Evolutionary conservation across 2,113 vertebrate species (phyloP), one percentile per base, ranked within the genome.

Genomic region (Otocyon megalotis): DNA sequence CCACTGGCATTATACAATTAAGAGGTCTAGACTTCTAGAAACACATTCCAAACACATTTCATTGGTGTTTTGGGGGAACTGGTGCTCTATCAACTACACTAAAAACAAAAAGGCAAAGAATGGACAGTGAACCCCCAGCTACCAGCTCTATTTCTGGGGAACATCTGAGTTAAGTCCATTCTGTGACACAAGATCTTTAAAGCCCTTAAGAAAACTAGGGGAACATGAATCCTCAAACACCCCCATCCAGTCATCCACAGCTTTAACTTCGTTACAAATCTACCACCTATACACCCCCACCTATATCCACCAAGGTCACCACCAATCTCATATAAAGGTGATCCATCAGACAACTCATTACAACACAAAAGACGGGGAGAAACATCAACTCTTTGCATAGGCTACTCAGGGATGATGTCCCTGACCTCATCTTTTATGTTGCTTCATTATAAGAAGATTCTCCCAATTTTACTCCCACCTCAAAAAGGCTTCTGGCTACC

Each of bases 101-200:
- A 81, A 91, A 90, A 94, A 88, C 67, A 77, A 77, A 95, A 96
- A 80, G 32, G 32, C 82, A 90, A 63, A 95, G 85, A 82, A 54
- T 19, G n/a, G 35, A 93, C 24, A 28, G 6, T 4, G 43, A 8
- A 56, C 11, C 28, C 50, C 88, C 56, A 65, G 81, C 22, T 54
- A 62, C n/a, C 53, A 60, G 13, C 14, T 32, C 65, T 67, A 69
- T 67, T 71, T 65, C 30, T n/a, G 48, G 30, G 67, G 67, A 84
- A 32, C 26, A 93, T 54, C 58, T 14, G 9, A 63, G 8, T 63
- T 85, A n/a, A 81, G 69, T 24, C 30, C 14, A 35, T 77, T 65
- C 56, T 50, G 62, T 69, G 56, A 15, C 48, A 93, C 4, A 79
- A 79, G 20, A 76, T 54, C 72, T 95, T 26, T 32, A 16, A 85